Conservation (phyloP, 2,113 vertebrate species). For the Sylvia atricapilla region DNA sequence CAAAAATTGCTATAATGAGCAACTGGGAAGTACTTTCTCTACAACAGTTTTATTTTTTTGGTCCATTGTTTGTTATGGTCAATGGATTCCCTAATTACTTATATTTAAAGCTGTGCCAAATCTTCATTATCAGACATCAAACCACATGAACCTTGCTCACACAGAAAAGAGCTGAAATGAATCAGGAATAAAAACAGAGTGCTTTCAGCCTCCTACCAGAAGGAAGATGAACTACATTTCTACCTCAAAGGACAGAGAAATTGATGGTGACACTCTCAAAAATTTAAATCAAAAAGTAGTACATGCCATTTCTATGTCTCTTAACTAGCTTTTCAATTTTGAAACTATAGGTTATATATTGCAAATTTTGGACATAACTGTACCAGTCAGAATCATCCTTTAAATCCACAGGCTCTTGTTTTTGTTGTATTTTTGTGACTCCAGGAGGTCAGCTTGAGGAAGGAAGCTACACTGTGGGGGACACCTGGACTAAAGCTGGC, state of each 20-base stretch:
- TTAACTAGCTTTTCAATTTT: not conserved
- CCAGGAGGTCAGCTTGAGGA: not conserved
- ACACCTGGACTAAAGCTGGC: not conserved
- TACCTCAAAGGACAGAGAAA: not conserved
- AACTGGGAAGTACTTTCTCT: not conserved
- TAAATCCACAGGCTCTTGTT: not conserved
- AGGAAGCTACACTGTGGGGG: not conserved
- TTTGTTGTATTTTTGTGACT: not conserved
- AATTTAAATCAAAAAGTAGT: not conserved
- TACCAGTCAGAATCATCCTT: not conserved
- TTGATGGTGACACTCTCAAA: fast-evolving
- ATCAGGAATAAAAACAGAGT: not conserved
- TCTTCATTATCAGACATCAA: conserved; percentile 1
- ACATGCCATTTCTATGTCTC: not conserved
- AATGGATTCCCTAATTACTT: conserved; percentile 36
- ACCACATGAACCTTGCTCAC: not conserved
- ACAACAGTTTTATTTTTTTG: not conserved
- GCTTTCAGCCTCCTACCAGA: not conserved
- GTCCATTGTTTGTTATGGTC: conserved; percentile 29
- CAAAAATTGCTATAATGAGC: not conserved
- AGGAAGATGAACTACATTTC: not conserved
- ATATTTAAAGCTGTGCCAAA: conserved; percentile 18
- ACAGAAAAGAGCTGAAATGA: not conserved
- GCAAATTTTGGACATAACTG: not conserved
- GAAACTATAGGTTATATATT: not conserved